These are phyloP conservation scores for Wiebesia pumilae DNA, from an alignment of 1,140 invertebrate species.

Conservation along the genomic window DNA sequence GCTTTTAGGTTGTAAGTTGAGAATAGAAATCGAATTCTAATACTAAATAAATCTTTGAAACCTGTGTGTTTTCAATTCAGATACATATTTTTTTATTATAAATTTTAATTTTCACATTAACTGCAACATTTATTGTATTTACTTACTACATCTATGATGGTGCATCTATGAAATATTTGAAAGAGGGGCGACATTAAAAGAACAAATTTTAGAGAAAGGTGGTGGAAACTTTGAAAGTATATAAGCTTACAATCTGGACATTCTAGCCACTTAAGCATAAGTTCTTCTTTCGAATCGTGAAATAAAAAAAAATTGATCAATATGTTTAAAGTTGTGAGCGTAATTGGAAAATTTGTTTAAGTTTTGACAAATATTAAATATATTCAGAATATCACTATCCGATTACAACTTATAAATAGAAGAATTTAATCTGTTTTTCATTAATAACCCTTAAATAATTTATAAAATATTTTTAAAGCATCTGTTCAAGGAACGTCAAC, in stretches of 20 bases:
- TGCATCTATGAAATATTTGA: not conserved
- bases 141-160: not conserved
- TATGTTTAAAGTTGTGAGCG: slow-evolving; percentile 68
- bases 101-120: too few species aligned
- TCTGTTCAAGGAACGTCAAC: too few species aligned
- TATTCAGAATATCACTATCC: not conserved
- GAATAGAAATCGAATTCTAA: too few species aligned
- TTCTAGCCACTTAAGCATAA: slow-evolving; percentile 56
- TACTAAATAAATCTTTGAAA: too few species aligned
- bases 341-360: not conserved
- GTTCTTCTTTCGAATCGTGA: slow-evolving; percentile 38
- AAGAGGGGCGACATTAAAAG: slow-evolving; percentile 34
- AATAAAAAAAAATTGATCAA: slow-evolving; percentile 41
- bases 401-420: not conserved
- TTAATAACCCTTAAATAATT: too few species aligned
- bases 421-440: not conserved
- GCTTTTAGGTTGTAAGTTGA: too few species aligned
- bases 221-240: slow-evolving; percentile 68
- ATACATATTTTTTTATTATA: too few species aligned
- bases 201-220: slow-evolving; percentile 64
- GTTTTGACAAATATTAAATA: not conserved
- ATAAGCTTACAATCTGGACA: slow-evolving; percentile 64
- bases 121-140: not conserved
- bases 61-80: too few species aligned
- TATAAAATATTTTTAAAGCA: too few species aligned